Base-by-base conservation (phyloP, 2,888 invertebrate species). In the Pharmacophagus antenor region DNA sequence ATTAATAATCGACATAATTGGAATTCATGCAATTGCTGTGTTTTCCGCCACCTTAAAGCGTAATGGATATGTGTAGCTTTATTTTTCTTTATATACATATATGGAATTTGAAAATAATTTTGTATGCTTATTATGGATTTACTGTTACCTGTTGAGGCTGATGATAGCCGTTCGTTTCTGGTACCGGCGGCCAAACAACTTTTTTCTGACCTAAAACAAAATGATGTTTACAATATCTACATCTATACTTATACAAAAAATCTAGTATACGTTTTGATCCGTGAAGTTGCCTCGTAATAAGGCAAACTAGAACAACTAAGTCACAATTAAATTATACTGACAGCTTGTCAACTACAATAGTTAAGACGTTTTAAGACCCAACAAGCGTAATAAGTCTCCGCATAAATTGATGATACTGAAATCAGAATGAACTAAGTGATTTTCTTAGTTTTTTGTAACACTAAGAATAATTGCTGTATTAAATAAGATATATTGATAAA, bases 101-200 rank as follows among this genome's bases (percentile, higher is more conserved):
- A 67, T 70, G 71, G 67, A 69, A 47, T 12, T 50, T 44, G 18
- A 44, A 44, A 5, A 44, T 0, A 44, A 17, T 8, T 2, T 10
- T n/a, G 10, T 44, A 8, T 20, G 2, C 18, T 7, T 8, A 18
- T 44, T 44, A 37, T 44, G 54, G 17, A 49, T 51, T 44, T 56
- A 15, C 27, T 53, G 21, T 68, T 91, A 94, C 94, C 93, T 94
- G 93, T 79, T 92, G 92, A 80, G 89, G 68, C 73, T 93, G 91
- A 69, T 93, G 92, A 70, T 92, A 88, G 61, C 92, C 92, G 84
- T 92, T 92, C 67, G 93, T 93, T 81, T 94, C 93, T 67, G 93
- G 94, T 79, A 94, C 93, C 69, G 96, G 96, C 67, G 96, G 96
- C 96, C 96, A 96, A 85, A 95, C 95, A 76, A 96, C 96, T 88